phyloP scores from a whole-genome alignment of 2,113 vertebrate genomes.

The Ammodramus savannarum region DNA sequence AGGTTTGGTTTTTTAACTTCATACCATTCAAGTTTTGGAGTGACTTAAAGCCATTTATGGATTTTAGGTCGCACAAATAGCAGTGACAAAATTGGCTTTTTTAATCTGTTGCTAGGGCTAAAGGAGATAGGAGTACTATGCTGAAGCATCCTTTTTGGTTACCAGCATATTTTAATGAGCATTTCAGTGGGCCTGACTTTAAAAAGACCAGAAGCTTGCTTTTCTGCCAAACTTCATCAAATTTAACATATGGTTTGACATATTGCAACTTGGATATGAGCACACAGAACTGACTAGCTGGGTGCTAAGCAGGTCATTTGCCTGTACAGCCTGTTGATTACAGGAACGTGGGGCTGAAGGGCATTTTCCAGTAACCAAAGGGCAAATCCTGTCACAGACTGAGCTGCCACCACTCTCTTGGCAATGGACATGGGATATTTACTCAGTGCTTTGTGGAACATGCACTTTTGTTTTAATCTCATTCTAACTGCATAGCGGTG shows the following conservation, averaged over 20 bases:
- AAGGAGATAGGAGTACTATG: background rate
- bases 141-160: background rate
- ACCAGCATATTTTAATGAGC: background rate
- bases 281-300: background rate
- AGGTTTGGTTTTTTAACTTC: background rate
- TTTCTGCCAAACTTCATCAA: background rate
- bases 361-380: background rate
- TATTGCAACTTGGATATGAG: background rate
- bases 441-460: background rate
- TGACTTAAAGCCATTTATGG: background rate
- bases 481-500: background rate
- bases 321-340: background rate
- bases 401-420: background rate
- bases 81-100: background rate
- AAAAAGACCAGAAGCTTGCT: constrained; percentile 8
- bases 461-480: background rate
- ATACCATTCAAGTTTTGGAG: background rate
- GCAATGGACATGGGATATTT: background rate
- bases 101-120: background rate
- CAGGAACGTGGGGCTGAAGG: background rate
- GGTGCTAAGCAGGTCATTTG: background rate
- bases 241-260: background rate
- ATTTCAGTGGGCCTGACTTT: background rate
- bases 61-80: background rate
- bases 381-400: background rate